Percentiles rank a stretch among this genome's conserved stretches.
Conservation (phyloP, 1,140 invertebrate genomes). For the Paracyclopina nana region DNA sequence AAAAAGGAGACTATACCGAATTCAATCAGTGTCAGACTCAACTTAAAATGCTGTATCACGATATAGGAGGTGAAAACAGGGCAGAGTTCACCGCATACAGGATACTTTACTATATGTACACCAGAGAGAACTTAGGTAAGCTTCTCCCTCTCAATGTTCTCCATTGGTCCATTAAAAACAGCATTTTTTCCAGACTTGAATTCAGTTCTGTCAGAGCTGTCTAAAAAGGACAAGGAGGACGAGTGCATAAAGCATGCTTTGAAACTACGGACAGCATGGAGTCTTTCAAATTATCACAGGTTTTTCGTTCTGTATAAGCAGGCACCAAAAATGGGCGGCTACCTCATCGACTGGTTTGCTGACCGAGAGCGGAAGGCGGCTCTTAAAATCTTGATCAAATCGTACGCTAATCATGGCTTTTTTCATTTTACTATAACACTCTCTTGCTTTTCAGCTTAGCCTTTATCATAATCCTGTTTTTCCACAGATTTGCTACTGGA, state of each 20-base stretch:
- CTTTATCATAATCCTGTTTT: background rate
- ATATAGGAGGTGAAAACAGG: slow-evolving; percentile 43
- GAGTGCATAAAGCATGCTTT: slow-evolving; percentile 68
- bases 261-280: slow-evolving; percentile 68
- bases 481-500: slow-evolving; percentile 12
- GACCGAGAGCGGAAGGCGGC: slow-evolving; percentile 73
- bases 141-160: slow-evolving; percentile 17
- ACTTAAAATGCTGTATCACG: slow-evolving; percentile 69
- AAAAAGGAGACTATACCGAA: slow-evolving; percentile 92
- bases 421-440: slow-evolving; percentile 5
- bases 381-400: slow-evolving; percentile 76
- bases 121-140: slow-evolving; percentile 82
- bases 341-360: slow-evolving; percentile 92
- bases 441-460: slow-evolving; percentile 18
- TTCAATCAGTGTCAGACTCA: slow-evolving; percentile 99
- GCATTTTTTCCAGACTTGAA: slow-evolving; percentile 57
- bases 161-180: background rate
- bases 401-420: slow-evolving; percentile 47
- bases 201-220: slow-evolving; percentile 60
- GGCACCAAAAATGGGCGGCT: slow-evolving; percentile 84
- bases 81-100: slow-evolving; percentile 84
- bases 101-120: slow-evolving; percentile 92
- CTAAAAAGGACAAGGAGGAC: slow-evolving; percentile 52
- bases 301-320: slow-evolving; percentile 71
- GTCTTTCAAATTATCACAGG: slow-evolving; percentile 63